Base-by-base conservation (phyloP, 2,888 invertebrate species). In the Sceliomorpha sp. region DNA sequence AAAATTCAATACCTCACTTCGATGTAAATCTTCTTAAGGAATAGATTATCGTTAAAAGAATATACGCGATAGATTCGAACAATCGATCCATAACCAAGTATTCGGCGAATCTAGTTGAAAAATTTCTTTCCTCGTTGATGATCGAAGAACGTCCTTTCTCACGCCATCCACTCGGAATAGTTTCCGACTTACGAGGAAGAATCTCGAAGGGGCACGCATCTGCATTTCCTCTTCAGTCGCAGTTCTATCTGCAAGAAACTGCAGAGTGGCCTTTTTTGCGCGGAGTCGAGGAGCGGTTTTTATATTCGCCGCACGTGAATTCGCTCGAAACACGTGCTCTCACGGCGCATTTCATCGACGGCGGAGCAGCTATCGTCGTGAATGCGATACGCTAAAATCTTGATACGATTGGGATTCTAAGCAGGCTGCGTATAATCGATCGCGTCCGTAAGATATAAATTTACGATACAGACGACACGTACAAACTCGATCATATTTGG, bases 321-420 rank as follows among this genome's bases (percentile, higher is more conserved):
- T 59, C 55, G 44, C 53, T 69, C 75, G 70, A 74, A 75, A 80
- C 79, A 78, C 80, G 76, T 78, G 73, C 73, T 68, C 74, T 62
- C 24, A 44, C 58, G 59, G 60, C 70, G 64, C 72, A 59, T 64
- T n/a, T n/a, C n/a, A n/a, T 72, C 67, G 55, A 59, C 69, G 62
- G 59, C 45, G 20, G 40, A 48, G 42, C 50, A 62, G 26, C 62
- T 56, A 73, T 62, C 68, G 53, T 27, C 53, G 66, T 59, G 72
- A 72, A 69, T 72, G 72, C 70, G 72, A 73, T 70, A 74, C 66
- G 70, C 72, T 64, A 72, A 70, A 73, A 74, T 73, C 69, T 70
- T 71, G 68, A 34, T 42, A 58, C 73, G 68, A 77, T 82, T 78
- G 75, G 70, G 74, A 80, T 81, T 82, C 77, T 74, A 70, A 67